Conservation (phyloP, 2,888 invertebrate species). For the Theretra japonica region DNA sequence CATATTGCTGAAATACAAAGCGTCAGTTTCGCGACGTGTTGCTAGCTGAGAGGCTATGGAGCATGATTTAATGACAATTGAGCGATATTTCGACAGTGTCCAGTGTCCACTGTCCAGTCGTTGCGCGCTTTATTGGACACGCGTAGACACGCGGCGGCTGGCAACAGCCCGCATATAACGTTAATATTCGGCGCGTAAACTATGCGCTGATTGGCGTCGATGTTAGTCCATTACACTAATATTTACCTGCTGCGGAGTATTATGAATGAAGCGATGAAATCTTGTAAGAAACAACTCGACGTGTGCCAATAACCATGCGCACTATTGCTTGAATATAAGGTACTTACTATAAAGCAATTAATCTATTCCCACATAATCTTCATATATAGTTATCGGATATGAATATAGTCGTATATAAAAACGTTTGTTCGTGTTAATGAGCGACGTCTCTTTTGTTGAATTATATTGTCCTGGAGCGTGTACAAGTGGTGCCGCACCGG, state of each 20-base stretch:
- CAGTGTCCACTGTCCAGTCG: too few species aligned
- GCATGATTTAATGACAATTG: not conserved
- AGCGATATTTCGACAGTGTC: not conserved
- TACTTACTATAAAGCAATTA: not conserved
- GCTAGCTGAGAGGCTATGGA: not conserved
- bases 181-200: too few species aligned
- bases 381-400: too few species aligned
- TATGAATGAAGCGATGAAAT: not conserved
- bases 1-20: too few species aligned
- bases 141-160: not conserved
- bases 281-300: not conserved
- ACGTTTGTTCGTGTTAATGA: too few species aligned
- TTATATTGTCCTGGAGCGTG: not conserved
- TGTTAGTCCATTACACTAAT: not conserved
- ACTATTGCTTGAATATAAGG: not conserved
- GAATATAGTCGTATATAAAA: too few species aligned
- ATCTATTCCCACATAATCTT: not conserved
- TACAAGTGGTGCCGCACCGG: not conserved
- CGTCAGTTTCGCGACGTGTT: too few species aligned
- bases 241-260: not conserved
- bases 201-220: too few species aligned
- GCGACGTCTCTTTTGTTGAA: too few species aligned
- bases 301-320: not conserved
- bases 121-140: not conserved
- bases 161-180: too few species aligned